Base-by-base conservation (phyloP, 2,113 vertebrate species). In the Myodes glareolus region DNA sequence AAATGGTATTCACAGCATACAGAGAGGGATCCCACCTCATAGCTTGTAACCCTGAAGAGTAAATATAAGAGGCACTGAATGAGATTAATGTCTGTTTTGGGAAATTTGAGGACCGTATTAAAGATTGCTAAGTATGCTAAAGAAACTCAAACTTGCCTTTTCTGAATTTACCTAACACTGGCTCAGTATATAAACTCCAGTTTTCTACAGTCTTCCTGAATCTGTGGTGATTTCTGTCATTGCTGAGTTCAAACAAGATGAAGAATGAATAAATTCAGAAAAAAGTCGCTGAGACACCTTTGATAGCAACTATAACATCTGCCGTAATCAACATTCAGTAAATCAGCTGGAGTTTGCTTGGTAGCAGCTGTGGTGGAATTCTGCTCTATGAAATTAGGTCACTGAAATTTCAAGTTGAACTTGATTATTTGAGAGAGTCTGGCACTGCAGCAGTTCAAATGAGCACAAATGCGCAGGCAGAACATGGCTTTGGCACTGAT, bases 401-500 rank as follows among this genome's bases (percentile, higher is more conserved):
- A 85, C 17, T 47, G 31, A 42, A 98, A 96, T 97, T 84, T 82
- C 67, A 92, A 91, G 12, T 50, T 88, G 52, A 3, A 13, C 16
- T 36, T 81, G 86, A 97, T 94, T 42, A 61, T 91, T 90, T 86
- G 77, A 95, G 33, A 29, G 82, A 91, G 36, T 86, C 68, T 80
- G 91, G 36, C 86, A 82, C 42, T 95, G 94, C 91, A 16, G 0
- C 78, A 93, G 92, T 76, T 90, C 61, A 96, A 97, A 92, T 86
- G 86, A 70, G 47, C 45, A 52, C 86, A 95, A 92, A 90, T 72
- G 7, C 80, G 2, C 2, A 61, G 75, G 91, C 23, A 93, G 96
- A 97, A n/a, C 58, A 86, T 45, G 42, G 5, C n/a, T 76, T 97
- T 96, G 31, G 31, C 81, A 61, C 5, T 97, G 94, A 96, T 97